Conservation (phyloP, 2,113 vertebrate species). For the Bos indicus region DNA sequence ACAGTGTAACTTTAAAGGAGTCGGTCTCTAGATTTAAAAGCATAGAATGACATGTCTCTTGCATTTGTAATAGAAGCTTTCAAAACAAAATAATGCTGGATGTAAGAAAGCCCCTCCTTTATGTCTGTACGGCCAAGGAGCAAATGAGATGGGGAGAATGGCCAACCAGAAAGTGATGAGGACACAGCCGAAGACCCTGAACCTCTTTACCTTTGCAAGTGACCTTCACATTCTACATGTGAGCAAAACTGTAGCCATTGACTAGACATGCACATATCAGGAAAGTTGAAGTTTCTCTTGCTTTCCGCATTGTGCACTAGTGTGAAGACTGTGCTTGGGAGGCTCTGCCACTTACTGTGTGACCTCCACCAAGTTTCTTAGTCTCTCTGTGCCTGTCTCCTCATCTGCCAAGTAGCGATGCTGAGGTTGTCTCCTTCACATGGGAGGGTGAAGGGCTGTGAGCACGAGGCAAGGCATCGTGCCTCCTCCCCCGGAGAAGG, state of each 20-base stretch:
- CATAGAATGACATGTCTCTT: background rate
- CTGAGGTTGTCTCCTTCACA: background rate
- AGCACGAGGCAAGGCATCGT: background rate
- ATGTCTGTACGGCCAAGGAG: background rate
- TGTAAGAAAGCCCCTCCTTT: background rate
- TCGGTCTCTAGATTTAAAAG: slow-evolving; percentile 51
- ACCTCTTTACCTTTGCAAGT: background rate
- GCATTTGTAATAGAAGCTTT: slow-evolving; percentile 25
- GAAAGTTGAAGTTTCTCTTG: background rate
- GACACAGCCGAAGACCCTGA: background rate
- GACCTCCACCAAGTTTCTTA: background rate
- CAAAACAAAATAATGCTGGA: background rate
- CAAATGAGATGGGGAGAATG: background rate
- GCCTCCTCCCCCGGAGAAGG: background rate
- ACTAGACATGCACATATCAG: background rate
- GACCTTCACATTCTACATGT: background rate
- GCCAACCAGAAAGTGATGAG: background rate
- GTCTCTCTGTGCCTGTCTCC: background rate
- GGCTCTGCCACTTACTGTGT: background rate
- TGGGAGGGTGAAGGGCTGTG: background rate
- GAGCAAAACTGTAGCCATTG: background rate
- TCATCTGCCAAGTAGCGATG: background rate
- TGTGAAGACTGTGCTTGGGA: background rate
- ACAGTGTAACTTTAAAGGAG: slow-evolving; percentile 63
- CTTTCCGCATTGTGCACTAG: background rate